A percentile compares a stretch with the other conserved stretches of the same genome.
Conservation (phyloP, 2,113 vertebrate species). For the Podilymbus podiceps region DNA sequence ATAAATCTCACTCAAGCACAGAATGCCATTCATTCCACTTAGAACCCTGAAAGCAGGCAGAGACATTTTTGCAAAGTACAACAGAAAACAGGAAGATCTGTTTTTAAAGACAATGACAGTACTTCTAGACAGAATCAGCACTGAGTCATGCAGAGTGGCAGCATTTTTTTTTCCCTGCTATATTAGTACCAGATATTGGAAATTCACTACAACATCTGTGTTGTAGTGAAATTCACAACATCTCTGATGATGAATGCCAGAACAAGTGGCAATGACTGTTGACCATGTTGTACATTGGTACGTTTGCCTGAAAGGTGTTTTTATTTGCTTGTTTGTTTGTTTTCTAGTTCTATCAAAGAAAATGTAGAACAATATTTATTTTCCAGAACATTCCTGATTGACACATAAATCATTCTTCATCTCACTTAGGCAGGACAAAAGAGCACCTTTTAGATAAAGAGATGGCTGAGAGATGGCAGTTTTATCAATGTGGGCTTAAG, state of each 20-base stretch:
- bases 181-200: background rate
- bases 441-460: background rate
- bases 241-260: background rate
- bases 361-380: background rate
- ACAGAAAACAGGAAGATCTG: background rate
- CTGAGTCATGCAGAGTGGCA: background rate
- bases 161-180: background rate
- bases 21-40: background rate
- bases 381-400: background rate
- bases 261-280: background rate
- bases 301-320: background rate
- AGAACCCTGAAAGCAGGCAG: background rate
- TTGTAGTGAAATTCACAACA: background rate
- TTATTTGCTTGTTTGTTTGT: background rate
- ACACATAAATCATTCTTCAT: constrained; percentile 1
- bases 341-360: background rate
- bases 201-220: background rate
- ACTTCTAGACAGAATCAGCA: background rate
- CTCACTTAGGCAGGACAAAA: background rate
- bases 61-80: background rate
- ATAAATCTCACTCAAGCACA: background rate
- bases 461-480: background rate
- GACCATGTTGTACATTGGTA: background rate
- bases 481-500: background rate
- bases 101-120: background rate